phyloP scores from a whole-genome alignment of 2,888 invertebrate genomes.

The Synergus gifuensis region DNA sequence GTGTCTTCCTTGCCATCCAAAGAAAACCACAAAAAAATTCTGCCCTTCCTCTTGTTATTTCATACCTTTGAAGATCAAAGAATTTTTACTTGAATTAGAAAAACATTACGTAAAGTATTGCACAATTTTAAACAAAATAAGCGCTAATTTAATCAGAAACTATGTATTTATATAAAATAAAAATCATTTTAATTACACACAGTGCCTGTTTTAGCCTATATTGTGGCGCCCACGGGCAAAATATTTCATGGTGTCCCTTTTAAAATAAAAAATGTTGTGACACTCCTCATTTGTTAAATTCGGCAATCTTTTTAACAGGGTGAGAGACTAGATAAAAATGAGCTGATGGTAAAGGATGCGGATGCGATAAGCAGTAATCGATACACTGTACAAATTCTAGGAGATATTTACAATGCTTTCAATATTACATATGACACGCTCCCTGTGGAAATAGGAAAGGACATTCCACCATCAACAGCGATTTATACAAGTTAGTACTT shows the following conservation, averaged over 20 bases:
- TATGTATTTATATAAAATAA: too few species aligned
- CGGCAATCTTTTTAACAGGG: slow-evolving; percentile 67
- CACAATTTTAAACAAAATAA: background rate
- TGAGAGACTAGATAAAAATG: slow-evolving; percentile 70
- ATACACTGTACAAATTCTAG: slow-evolving; percentile 74
- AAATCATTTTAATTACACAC: too few species aligned
- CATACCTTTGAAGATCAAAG: background rate
- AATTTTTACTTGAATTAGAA: background rate
- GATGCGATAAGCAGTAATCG: slow-evolving; percentile 76
- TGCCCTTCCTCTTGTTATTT: slow-evolving; percentile 19
- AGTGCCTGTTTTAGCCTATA: too few species aligned
- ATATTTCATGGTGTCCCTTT: too few species aligned
- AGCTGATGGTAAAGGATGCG: slow-evolving; percentile 76
- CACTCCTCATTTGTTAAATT: slow-evolving; percentile 6
- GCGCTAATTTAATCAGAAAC: too few species aligned
- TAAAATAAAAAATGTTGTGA: background rate
- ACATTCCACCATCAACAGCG: slow-evolving; percentile 65
- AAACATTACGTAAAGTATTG: background rate
- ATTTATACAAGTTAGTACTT: slow-evolving; percentile 68
- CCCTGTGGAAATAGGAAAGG: slow-evolving; percentile 67
- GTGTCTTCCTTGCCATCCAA: slow-evolving; percentile 22
- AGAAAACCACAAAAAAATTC: slow-evolving; percentile 5
- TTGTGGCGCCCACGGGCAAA: too few species aligned
- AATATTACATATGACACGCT: slow-evolving; percentile 72
- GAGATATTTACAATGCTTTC: slow-evolving; percentile 74